Percentiles rank a stretch among this genome's conserved stretches.
phyloP scores from a whole-genome alignment of 2,113 vertebrate species.

The Abramis brama region DNA sequence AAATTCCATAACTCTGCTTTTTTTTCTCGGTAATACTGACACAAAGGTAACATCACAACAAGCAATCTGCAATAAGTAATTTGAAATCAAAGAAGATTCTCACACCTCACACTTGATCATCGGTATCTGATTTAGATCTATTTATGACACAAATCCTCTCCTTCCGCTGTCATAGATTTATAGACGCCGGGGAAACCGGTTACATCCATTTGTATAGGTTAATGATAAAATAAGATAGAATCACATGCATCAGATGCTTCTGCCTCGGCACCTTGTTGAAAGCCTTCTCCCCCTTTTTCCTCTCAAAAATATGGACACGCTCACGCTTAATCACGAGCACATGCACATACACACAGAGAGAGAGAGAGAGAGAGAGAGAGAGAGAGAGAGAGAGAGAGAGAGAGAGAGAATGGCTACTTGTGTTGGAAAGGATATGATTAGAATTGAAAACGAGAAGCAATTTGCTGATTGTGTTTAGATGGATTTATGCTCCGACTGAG shows the following conservation, averaged over 20 bases:
- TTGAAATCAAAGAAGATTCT: not conserved
- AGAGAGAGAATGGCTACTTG: constrained; percentile 19
- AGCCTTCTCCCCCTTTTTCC: not conserved
- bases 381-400: constrained; percentile 45
- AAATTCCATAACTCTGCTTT: not conserved
- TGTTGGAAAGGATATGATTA: not conserved
- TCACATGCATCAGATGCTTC: not conserved
- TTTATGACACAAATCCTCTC: not conserved
- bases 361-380: constrained; percentile 38
- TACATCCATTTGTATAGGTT: not conserved
- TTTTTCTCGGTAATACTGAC: not conserved
- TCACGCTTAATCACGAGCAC: not conserved
- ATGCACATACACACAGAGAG: not conserved
- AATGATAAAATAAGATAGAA: not conserved
- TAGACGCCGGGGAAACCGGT: not conserved
- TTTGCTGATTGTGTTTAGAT: constrained; percentile 34
- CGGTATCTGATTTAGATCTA: not conserved
- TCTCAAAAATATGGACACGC: constrained; percentile 16
- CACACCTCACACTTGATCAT: not conserved
- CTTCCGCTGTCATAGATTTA: not conserved
- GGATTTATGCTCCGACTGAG: constrained; percentile 17
- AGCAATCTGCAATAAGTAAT: not conserved
- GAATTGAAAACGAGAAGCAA: constrained; percentile 14
- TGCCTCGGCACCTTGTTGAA: not conserved
- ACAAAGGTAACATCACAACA: not conserved